Evolutionary conservation across 2,797 vertebrate species (phyloP), one percentile per base, ranked within the genome.

Genomic region (Spatula clypeata): DNA sequence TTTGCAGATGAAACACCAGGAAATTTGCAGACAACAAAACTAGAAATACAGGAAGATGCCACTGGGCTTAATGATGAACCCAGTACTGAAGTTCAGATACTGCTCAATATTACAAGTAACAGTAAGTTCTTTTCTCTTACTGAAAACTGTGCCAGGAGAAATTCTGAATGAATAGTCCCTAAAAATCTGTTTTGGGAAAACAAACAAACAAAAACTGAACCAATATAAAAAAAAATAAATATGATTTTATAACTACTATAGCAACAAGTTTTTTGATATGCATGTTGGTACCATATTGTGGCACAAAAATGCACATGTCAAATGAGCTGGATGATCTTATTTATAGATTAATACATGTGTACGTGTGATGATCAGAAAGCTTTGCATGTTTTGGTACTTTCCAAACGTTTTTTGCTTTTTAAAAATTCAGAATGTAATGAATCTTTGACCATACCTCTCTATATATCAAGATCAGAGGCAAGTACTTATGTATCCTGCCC

Each of bases 21-120:
- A 66, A 92, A 73, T 47, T 86, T 95, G 45, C 27, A 60, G 77
- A n/a, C 95, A 77, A 73, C 58, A 44, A 70, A 72, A 90, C 81
- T 60, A 70, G 34, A 23, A 2, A 24, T 96, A 72, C 13, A 94
- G 2, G 75, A 76, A 82, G 71, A 89, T 5, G 54, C 49, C 31
- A 18, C 87, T 23, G 26, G 11, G 9, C 72, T 97, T 82, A 44
- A 24, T 26, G 57, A 40, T 72, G 45, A 95, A 17, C 21, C 8
- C 57, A 40, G 26, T 67, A 96, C 75, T 62, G 97, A 98, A 90
- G 94, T 97, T 92, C 97, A 98, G 84, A 90, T 98, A 74, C 88
- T 96, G 79, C 66, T 98, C 79, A 97, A 90, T 49, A 76, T 94
- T 60, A 61, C 32, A 3, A 24, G 70, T 40, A 74, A 95, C 92